Evolutionary conservation across 2,888 invertebrate species (phyloP).

Genomic region (Parnassius smintheus): DNA sequence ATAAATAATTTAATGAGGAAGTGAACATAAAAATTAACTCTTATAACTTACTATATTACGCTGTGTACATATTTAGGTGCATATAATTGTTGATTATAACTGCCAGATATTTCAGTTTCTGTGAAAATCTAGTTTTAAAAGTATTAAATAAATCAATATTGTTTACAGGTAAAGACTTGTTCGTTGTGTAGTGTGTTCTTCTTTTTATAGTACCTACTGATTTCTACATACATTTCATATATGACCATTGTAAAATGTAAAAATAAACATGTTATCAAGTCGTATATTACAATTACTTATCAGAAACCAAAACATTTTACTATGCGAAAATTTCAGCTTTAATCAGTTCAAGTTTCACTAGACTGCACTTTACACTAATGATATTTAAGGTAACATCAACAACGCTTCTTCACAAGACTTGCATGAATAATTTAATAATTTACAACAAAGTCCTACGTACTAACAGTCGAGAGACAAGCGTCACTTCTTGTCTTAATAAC

Average conservation of each 20-base stretch:
- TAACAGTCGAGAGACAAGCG: constrained; percentile 12
- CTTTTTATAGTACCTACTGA: too few species aligned
- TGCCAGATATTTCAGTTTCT: too few species aligned
- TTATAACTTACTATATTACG: background rate
- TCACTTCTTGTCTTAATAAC: constrained; percentile 11
- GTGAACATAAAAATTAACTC: background rate
- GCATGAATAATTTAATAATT: constrained; percentile 21
- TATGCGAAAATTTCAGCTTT: background rate
- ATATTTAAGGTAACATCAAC: constrained; percentile 27
- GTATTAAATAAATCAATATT: too few species aligned
- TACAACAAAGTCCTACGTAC: constrained; percentile 20
- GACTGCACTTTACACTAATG: constrained; percentile 19
- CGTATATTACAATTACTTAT: too few species aligned
- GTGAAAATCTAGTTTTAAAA: too few species aligned
- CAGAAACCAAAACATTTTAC: background rate
- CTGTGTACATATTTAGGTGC: background rate
- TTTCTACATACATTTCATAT: too few species aligned
- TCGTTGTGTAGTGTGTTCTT: too few species aligned
- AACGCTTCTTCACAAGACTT: constrained; percentile 11
- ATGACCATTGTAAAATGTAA: too few species aligned
- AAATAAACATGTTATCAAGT: too few species aligned
- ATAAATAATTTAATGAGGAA: background rate
- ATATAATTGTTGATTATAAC: background rate
- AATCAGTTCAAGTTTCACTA: constrained; percentile 1
- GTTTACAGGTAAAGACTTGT: too few species aligned